These are phyloP conservation scores for Streblospio benedicti DNA, from an alignment of 1,140 invertebrate genomes.

Conservation along the genomic window DNA sequence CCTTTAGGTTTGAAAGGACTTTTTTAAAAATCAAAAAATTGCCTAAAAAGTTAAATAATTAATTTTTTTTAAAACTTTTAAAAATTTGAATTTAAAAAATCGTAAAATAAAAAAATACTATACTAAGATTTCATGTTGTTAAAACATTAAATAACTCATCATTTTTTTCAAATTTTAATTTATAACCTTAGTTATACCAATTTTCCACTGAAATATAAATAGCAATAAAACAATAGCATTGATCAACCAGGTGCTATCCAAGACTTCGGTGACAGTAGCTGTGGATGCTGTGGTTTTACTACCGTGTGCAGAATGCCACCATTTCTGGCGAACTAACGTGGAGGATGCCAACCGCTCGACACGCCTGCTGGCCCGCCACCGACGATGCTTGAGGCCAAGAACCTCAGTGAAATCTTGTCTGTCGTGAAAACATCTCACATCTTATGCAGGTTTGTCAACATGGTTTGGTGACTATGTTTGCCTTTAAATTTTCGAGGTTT, in stretches of 20 bases:
- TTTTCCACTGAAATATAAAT: background rate
- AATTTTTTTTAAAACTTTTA: too few relatives aligned
- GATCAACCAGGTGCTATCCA: conserved; percentile 79
- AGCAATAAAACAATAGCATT: too few relatives aligned
- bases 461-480: too few relatives aligned
- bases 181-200: background rate
- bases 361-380: conserved; percentile 54
- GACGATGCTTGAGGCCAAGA: conserved; percentile 85
- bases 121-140: background rate
- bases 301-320: conserved; percentile 84
- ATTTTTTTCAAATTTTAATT: background rate
- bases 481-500: too few relatives aligned
- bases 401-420: conserved; percentile 78
- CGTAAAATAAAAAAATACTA: too few relatives aligned
- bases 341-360: conserved; percentile 75
- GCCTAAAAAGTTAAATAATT: too few relatives aligned
- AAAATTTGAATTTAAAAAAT: too few relatives aligned
- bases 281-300: conserved; percentile 88
- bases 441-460: conserved; percentile 67
- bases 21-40: too few relatives aligned
- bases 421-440: conserved; percentile 80
- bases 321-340: conserved; percentile 91
- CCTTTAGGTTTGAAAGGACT: too few relatives aligned
- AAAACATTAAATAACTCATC: background rate
- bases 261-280: conserved; percentile 84